Base-by-base conservation (phyloP, 2,113 vertebrate genomes). In the Balaenoptera acutorostrata region DNA sequence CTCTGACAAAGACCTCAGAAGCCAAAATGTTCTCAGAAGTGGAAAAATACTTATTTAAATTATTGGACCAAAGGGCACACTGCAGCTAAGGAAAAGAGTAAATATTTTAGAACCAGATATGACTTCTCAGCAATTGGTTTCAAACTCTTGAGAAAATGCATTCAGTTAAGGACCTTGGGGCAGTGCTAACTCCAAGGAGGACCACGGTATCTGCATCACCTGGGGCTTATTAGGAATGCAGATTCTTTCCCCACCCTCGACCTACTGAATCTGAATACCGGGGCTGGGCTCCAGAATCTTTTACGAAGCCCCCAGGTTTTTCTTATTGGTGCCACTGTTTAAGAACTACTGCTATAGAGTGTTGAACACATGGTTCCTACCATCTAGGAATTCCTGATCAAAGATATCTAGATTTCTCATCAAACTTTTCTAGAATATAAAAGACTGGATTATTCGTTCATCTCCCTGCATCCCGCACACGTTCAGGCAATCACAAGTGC, bases 121-220 rank as follows among this genome's bases (percentile, higher is more conserved):
- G 80, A 87, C 61, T 59, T 93, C 18, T 95, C 44, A 85, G 55
- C 64, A 90, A 10, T 80, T 85, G 55, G 44, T 95, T 96, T 92
- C 63, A 80, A 69, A 49, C 39, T 46, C 18, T n/a, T 55, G 63
- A 89, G 61, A 92, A 94, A 84, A 88, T 71, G 36, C 15, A 64
- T 23, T 84, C 75, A 57, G 8, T 95, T 29, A 85, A 41, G 36
- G 44, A 59, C 11, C 64, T 63, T 44, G 41, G 31, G 29, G 20
- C 63, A 59, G 59, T 44, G 57, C 49, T 75, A 23, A 27, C 49
- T 15, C 10, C 3, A 13, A 64, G 21, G 36, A 80, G 29, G 23
- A 91, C 46, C 2, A 33, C 23, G 36, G 27, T 9, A 57, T 77
- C 29, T 20, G 29, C 52, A 68, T 36, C 57, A 52, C 55, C 80